Conservation (phyloP, 2,113 vertebrate species). For the Sciurus niger region DNA sequence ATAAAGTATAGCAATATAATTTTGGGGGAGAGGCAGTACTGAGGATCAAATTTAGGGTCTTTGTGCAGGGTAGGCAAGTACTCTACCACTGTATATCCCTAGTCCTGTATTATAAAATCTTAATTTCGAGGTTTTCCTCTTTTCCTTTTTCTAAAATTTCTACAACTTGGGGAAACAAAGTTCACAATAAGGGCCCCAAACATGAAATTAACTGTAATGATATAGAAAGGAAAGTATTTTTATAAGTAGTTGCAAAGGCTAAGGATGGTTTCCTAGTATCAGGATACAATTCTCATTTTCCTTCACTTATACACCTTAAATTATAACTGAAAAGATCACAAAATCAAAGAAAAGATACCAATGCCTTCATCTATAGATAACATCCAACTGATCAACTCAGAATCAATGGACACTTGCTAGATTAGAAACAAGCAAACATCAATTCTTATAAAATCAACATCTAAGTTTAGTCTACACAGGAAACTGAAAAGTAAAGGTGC, state of each 20-base stretch:
- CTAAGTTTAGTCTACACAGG: slow-evolving; percentile 14
- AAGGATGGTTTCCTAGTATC: not conserved
- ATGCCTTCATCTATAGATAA: not conserved
- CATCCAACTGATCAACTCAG: slow-evolving; percentile 36
- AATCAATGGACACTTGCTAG: slow-evolving; percentile 21
- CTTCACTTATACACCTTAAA: slow-evolving; percentile 26
- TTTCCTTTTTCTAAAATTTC: slow-evolving; percentile 50
- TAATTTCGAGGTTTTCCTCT: slow-evolving; percentile 57
- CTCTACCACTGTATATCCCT: no score
- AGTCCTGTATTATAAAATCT: slow-evolving; percentile 59
- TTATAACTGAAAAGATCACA: slow-evolving; percentile 38
- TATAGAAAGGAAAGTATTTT: slow-evolving; percentile 58
- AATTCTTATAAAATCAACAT: slow-evolving; percentile 57
- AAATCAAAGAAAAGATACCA: slow-evolving; percentile 28
- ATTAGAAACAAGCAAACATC: slow-evolving; percentile 17
- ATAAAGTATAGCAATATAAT: no score
- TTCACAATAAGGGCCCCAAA: slow-evolving; percentile 48
- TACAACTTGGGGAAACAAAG: slow-evolving; percentile 67
- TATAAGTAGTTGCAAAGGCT: slow-evolving; percentile 62
- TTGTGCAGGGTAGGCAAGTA: no score
- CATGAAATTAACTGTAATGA: slow-evolving; percentile 61
- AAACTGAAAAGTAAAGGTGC: not conserved
- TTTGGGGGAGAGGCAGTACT: no score
- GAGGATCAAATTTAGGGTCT: no score
- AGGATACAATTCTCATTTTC: not conserved